Base-by-base conservation (phyloP, 2,113 vertebrate genomes). In the Ameiurus melas region DNA sequence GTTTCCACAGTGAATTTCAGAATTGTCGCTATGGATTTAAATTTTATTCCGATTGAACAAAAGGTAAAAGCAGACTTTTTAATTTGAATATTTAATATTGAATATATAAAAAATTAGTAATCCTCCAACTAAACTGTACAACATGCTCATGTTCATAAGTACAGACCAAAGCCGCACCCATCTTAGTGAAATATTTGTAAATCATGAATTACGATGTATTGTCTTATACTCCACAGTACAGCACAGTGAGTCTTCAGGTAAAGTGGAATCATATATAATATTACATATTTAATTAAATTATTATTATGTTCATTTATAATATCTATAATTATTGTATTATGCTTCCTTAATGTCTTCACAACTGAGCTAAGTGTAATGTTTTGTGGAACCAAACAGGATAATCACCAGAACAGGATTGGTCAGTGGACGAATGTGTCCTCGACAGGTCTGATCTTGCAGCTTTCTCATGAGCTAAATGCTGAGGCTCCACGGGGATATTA, bases 401-500 rank as follows among this genome's bases (percentile, higher is more conserved):
- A 33, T 33, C 6, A 58, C 0, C 0, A 0, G 0, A 94, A 93
- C 90, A 90, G 91, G 53, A 94, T 95, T 80, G 93, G 91, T 86
- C 94, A 95, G 90, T 95, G 95, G 95, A 70, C 91, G 8, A 94
- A 91, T 6, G 4, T 89, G 81, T 92, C 92, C 14, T 90, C 93
- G 4, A 17, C 79, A 2, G 25, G 79, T 16, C 91, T 84, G 88
- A 93, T 95, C 81, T 12, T 95, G 87, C 93, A 95, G 88, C 92
- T 91, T 60, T 94, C 91, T 17, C 87, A 94, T 89, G 8, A 90
- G 0, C 79, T 95, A 87, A 95, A 93, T 87, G 86, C 94, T 53
- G 94, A 96, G 66, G 93, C 94, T 17, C 88, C 70, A 39, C 84
- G 93, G 83, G 95, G 95, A 82, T 0, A 0, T 0, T 96, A 95